Base-by-base conservation (phyloP, 1,140 invertebrate genomes). In the Trichomalopsis sarcophagae region DNA sequence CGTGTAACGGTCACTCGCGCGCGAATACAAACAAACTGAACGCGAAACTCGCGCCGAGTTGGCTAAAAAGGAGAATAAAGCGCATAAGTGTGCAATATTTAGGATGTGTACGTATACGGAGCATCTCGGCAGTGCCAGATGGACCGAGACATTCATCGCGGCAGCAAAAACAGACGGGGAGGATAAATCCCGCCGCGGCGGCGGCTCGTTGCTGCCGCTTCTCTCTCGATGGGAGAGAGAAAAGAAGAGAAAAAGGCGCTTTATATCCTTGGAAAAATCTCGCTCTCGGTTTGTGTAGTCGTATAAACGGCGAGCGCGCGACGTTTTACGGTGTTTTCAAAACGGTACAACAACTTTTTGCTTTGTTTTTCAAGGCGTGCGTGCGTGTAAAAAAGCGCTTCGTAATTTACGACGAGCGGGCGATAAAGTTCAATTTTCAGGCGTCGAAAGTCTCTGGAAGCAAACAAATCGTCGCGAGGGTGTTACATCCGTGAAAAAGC, bases 71-170 rank as follows among this genome's bases (percentile, higher is more conserved):
- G 74, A 76, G 74, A 76, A 47, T 44, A 44, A 44, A 44, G 36
- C 10, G 27, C 69, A n/a, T 27, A 36, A 17, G 17, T 74, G 69
- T 30, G 40, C 68, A 76, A 75, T 82, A 76, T 75, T 82, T 82
- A 82, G 73, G 30, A 1, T 33, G 23, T 0, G 17, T 10, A 23
- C 4, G 23, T 17, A 33, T 55, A 55, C 4, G 2, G 33, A 79
- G 30, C 23, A 30, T 9, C 11, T 79, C 66, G 2, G 0, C 55
- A 23, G 50, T 4, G 36, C 17, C 81, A 77, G 74, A 77, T 77
- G 71, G 50, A 68, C 30, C 73, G 73, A 68, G 55, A 68, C 55
- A 66, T 83, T 83, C 75, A 76, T 74, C 47, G 47, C 50, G 10
- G 27, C 21, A 47, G 81, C 27, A 82, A 75, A 77, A 84, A 84